Base-by-base conservation (phyloP, 2,113 vertebrate genomes). In the Nesoenas mayeri region DNA sequence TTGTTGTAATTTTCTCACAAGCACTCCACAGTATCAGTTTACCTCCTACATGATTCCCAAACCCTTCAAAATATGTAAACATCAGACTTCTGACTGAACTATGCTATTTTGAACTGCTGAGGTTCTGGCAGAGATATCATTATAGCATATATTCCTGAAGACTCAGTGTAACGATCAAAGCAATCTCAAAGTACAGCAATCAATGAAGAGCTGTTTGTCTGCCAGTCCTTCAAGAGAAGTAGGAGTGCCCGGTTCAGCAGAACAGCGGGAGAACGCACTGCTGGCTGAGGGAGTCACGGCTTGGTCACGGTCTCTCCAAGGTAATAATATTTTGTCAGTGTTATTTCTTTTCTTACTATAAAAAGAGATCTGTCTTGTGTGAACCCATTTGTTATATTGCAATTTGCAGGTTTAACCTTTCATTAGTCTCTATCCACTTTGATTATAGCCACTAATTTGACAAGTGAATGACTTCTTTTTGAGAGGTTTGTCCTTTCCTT, bases 371-470 rank as follows among this genome's bases (percentile, higher is more conserved):
- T 2, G 19, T 96, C 93, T 88, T 62, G 82, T 47, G 80, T 79
- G 83, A 91, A 93, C 65, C 36, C 74, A 72, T 93, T 95, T 95
- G 92, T 96, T 93, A 96, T 88, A 89, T 51, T 85, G 95, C 81
- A 96, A 92, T 94, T 96, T 91, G 70, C 88, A 93, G 77, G 80
- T 93, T 96, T 96, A 96, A 97, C 88, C 95, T 96, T 93, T 96
- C 93, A 95, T 97, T 96, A 97, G 82, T 92, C 75, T 95, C 81
- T 93, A 91, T 96, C 75, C 56, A 44, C 85, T 94, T 96, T 91
- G 82, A 96, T 96, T 96, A 96, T 95, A 93, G 77, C 54, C 70
- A 72, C 88, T 95, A 95, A 97, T 96, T 93, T 88, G 92, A 94
- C 93, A 96, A 95, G 85, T 70, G 95, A 96, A 88, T 79, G 75